Evolutionary conservation across 2,113 vertebrate genomes (phyloP).

Genomic region (Gambusia affinis): DNA sequence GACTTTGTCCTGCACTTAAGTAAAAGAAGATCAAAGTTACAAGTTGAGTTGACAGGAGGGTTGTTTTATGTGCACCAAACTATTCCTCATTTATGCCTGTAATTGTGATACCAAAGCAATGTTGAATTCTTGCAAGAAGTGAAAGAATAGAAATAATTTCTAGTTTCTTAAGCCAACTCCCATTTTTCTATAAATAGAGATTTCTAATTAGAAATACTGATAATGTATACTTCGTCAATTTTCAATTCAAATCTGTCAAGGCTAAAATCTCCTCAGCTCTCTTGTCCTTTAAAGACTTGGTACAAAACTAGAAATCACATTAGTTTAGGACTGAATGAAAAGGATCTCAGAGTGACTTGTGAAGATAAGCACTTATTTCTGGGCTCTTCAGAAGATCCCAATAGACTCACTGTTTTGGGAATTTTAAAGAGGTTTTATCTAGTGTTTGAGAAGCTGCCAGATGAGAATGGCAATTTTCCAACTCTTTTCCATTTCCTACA

Average conservation of each 20-base stretch:
- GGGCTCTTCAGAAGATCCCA: slow-evolving; percentile 56
- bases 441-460: slow-evolving; percentile 56
- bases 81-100: slow-evolving; percentile 26
- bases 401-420: slow-evolving; percentile 65
- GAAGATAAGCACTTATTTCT: slow-evolving; percentile 62
- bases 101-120: slow-evolving; percentile 3
- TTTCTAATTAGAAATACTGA: slow-evolving; percentile 1
- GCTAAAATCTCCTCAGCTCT: slow-evolving; percentile 21
- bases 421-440: slow-evolving; percentile 67
- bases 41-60: slow-evolving; percentile 31
- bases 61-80: slow-evolving; percentile 17
- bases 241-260: slow-evolving; percentile 9
- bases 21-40: slow-evolving; percentile 54
- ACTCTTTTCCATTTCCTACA: slow-evolving; percentile 66
- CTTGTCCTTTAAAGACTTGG: slow-evolving; percentile 45
- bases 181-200: slow-evolving; percentile 15
- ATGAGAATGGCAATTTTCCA: slow-evolving; percentile 56
- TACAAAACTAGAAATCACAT: slow-evolving; percentile 45
- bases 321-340: slow-evolving; percentile 54
- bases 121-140: slow-evolving; percentile 7
- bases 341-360: slow-evolving; percentile 46
- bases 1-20: slow-evolving; percentile 56
- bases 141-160: slow-evolving; percentile 13
- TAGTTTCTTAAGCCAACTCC: not conserved
- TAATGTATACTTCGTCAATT: slow-evolving; percentile 10